Evolutionary conservation across 2,888 invertebrate genomes (phyloP).

Genomic region (Tetanocera ferruginea): DNA sequence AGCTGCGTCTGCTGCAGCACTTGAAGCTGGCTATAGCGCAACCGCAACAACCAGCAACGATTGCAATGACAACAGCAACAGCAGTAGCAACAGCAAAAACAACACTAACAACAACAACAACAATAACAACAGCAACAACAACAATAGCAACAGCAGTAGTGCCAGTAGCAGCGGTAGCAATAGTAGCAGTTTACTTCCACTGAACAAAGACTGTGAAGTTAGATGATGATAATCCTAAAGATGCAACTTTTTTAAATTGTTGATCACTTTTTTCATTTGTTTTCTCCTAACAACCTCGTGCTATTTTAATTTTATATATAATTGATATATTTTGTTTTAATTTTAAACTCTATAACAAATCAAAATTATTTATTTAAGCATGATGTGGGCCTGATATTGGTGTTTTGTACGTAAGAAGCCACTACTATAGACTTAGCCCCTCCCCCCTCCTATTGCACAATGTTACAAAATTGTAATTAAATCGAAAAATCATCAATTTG

Average conservation of each 20-base stretch:
- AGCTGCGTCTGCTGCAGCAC: constrained; percentile 34
- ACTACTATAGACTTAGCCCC: background rate
- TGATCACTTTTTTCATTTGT: constrained; percentile 1
- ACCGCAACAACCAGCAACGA: constrained; percentile 29
- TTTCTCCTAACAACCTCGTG: background rate
- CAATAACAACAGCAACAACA: constrained; percentile 40
- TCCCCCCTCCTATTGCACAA: background rate
- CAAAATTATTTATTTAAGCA: background rate
- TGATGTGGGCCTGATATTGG: background rate
- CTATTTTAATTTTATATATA: constrained; percentile 8
- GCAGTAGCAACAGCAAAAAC: constrained; percentile 53
- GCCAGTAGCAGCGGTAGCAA: constrained; percentile 50
- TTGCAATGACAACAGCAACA: constrained; percentile 50
- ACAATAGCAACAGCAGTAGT: constrained; percentile 47
- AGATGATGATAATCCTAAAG: constrained; percentile 82
- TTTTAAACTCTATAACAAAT: background rate
- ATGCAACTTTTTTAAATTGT: background rate
- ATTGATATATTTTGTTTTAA: background rate
- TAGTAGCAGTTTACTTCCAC: constrained; percentile 71
- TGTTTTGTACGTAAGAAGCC: background rate
- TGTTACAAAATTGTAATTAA: constrained; percentile 5
- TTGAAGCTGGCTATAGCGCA: constrained; percentile 41
- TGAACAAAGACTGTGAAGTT: constrained; percentile 88
- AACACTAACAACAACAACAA: constrained; percentile 54
- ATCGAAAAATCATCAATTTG: background rate